phyloP scores from a whole-genome alignment of 2,888 invertebrate genomes.

The Nasonovia ribisnigri region DNA sequence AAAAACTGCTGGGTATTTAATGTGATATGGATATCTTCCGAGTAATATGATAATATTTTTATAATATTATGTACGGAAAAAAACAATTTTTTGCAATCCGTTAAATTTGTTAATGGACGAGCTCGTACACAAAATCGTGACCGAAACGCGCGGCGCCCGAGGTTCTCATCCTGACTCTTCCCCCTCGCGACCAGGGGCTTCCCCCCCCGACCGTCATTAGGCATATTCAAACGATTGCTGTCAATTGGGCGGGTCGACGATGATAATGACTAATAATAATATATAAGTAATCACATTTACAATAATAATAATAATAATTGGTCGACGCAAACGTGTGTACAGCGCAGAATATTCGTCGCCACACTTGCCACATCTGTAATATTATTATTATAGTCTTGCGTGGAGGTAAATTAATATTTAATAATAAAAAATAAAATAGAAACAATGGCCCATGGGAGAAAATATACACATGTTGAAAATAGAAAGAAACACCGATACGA shows the following conservation, averaged over 20 bases:
- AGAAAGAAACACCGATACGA: constrained; percentile 42
- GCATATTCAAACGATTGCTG: not conserved
- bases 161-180: not conserved
- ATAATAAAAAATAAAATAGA: not conserved
- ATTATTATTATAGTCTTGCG: not conserved
- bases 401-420: not conserved
- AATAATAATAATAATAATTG: constrained; percentile 18
- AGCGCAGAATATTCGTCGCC: not conserved
- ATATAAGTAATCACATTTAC: not conserved
- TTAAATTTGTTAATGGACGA: not conserved
- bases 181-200: not conserved
- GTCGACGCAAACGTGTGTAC: not conserved
- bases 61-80: not conserved
- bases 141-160: constrained; percentile 21
- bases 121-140: constrained; percentile 44
- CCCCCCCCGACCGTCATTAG: not conserved
- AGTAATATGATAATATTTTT: not conserved
- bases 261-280: not conserved
- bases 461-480: constrained; percentile 39
- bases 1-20: not conserved
- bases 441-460: constrained; percentile 30
- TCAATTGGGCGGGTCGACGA: not conserved
- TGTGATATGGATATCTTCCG: not conserved
- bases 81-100: not conserved
- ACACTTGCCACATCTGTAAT: not conserved